Evolutionary conservation across 2,113 vertebrate species (phyloP), one percentile per base, ranked within the genome.

Genomic region (Turdus rufiventris): DNA sequence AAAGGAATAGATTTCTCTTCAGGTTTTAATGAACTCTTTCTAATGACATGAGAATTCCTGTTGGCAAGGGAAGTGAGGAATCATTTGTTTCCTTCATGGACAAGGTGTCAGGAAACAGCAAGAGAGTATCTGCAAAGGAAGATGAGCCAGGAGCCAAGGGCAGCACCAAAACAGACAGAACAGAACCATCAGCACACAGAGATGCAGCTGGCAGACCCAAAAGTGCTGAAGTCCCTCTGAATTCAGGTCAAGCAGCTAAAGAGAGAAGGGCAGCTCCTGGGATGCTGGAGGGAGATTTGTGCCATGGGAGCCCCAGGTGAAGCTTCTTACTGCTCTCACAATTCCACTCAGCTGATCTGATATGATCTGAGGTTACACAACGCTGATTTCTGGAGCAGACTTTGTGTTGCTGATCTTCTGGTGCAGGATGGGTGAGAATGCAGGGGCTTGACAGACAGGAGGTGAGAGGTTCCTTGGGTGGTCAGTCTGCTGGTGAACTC

Each of bases 151-250:
- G 24, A 79, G 51, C 5, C 42, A 18, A 25, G 31, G 13, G 19
- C 14, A 78, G 56, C 25, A 45, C 7, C 33, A 20, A 73, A 29
- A 6, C 26, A 48, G 68, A 28, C 15, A 88, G 40, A 29, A 33
- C 53, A 58, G 48, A 7, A 54, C 28, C 9, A 4, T 19, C 34
- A 50, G 60, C 0, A 1, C 50, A 4, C n/a, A 19, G 7, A 1
- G 18, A 2, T 47, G 20, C 61, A 71, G 10, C 20, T 66, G 18
- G 12, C 18, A 43, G 26, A 17, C 19, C 42, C 76, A 17, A 24
- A 78, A 71, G 47, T 0, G 1, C 28, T 24, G 6, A 18, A 11
- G 8, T 1, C 29, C 10, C 6, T 9, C 58, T 40, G 48, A 56
- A 33, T 36, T 82, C 34, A 36, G 25, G 10, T 34, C 61, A 31